Conservation (phyloP, 1,140 invertebrate genomes). For the Drosophila kikkawai region DNA sequence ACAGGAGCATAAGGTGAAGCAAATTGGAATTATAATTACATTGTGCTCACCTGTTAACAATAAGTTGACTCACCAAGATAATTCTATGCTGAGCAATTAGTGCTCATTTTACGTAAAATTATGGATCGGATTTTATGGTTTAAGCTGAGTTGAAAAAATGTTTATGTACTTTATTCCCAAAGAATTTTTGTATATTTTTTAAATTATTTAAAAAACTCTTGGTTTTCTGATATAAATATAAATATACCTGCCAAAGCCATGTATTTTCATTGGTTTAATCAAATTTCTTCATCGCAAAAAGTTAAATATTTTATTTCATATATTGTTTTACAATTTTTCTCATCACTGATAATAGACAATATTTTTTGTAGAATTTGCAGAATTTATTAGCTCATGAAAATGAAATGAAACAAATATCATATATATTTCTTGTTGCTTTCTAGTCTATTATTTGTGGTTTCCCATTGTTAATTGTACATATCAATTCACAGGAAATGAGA, state of each 20-base stretch:
- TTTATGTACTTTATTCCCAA: background rate
- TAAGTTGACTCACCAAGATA: background rate
- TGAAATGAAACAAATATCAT: too few relatives aligned
- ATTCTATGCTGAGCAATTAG: background rate
- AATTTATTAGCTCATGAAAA: background rate
- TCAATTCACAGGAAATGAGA: background rate
- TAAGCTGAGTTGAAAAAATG: background rate
- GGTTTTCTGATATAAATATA: too few relatives aligned
- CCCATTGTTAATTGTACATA: background rate
- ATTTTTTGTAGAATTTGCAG: background rate
- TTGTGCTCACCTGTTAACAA: conserved; percentile 12
- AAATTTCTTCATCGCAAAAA: too few relatives aligned
- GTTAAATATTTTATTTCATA: too few relatives aligned
- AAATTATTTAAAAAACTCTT: too few relatives aligned
- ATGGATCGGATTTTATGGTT: too few relatives aligned
- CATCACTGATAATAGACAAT: too few relatives aligned
- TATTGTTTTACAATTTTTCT: too few relatives aligned
- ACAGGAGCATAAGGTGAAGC: conserved; percentile 24
- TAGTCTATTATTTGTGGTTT: background rate
- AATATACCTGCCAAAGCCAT: too few relatives aligned
- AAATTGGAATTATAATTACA: conserved; percentile 19
- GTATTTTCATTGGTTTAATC: too few relatives aligned
- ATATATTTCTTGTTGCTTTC: background rate
- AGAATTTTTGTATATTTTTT: background rate
- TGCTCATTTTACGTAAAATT: background rate